These are phyloP conservation scores for Rhinoderma darwinii DNA, from an alignment of 2,113 vertebrate genomes.

Conservation along the genomic window DNA sequence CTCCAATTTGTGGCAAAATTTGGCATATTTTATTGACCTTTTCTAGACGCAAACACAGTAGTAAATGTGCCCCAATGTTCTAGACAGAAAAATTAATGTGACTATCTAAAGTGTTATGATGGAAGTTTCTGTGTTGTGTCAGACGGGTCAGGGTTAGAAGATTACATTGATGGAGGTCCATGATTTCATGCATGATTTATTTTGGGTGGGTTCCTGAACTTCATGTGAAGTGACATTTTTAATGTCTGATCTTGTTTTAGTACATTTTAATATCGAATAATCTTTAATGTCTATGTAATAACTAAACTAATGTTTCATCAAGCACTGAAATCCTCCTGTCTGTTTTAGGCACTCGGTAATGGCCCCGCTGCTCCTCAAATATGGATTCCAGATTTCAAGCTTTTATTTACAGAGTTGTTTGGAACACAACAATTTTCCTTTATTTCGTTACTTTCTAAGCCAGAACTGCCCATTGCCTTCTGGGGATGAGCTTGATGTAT, in stretches of 20 bases:
- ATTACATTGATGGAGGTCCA: too few relatives aligned
- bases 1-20: too few relatives aligned
- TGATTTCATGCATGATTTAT: neutral
- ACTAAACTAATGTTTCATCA: neutral
- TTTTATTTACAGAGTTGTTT: slow-evolving; percentile 74
- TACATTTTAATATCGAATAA: neutral
- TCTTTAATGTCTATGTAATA: neutral
- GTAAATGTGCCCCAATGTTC: too few relatives aligned
- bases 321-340: neutral
- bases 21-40: too few relatives aligned
- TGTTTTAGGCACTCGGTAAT: slow-evolving; percentile 67
- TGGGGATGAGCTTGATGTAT: slow-evolving; percentile 64
- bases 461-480: slow-evolving; percentile 67
- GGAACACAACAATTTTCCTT: slow-evolving; percentile 66
- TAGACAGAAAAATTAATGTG: too few relatives aligned
- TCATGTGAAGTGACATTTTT: neutral
- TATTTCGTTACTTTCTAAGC: slow-evolving; percentile 75
- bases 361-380: slow-evolving; percentile 72
- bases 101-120: too few relatives aligned
- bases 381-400: slow-evolving; percentile 71
- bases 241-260: neutral
- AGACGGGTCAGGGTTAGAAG: too few relatives aligned
- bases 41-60: too few relatives aligned
- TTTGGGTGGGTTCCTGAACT: neutral
- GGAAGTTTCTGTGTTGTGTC: too few relatives aligned